phyloP scores from a whole-genome alignment of 2,888 invertebrate species.

The Netelia melanura region DNA sequence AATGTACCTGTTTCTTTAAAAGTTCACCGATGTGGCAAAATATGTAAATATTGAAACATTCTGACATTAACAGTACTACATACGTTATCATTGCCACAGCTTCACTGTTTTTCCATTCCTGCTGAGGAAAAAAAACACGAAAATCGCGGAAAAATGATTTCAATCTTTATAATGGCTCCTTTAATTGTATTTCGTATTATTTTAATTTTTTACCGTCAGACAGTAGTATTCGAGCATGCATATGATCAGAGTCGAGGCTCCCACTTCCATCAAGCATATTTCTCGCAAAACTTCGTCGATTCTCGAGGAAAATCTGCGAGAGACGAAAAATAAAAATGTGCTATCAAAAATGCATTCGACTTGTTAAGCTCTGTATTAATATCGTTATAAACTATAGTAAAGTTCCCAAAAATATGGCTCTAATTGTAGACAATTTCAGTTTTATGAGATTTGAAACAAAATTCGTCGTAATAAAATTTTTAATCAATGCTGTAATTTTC shows the following conservation, averaged over 20 bases:
- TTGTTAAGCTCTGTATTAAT: too few species aligned
- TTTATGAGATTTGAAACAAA: background rate
- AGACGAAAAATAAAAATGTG: background rate
- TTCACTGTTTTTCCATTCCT: slow-evolving; percentile 56
- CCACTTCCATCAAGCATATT: slow-evolving; percentile 78
- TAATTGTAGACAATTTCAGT: background rate
- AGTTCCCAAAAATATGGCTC: background rate
- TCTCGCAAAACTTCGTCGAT: slow-evolving; percentile 76
- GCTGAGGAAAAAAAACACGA: background rate
- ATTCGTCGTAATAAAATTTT: background rate
- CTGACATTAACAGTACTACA: slow-evolving; percentile 33
- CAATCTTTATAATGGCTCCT: background rate
- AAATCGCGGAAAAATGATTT: background rate
- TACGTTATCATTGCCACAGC: slow-evolving; percentile 42
- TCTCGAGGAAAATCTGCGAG: slow-evolving; percentile 73
- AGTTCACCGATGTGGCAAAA: slow-evolving; percentile 73
- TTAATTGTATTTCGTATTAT: background rate
- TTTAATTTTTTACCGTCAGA: slow-evolving; percentile 73
- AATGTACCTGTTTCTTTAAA: slow-evolving; percentile 74
- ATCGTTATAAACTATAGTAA: background rate
- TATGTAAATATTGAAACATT: slow-evolving; percentile 54
- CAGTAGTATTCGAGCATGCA: slow-evolving; percentile 79
- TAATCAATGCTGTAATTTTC: background rate
- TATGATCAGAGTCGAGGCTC: slow-evolving; percentile 78
- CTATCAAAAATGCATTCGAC: too few species aligned